These are phyloP conservation scores for Crossaster papposus DNA, from an alignment of 53 echinoderm and acorn worm species.

Conservation along the genomic window DNA sequence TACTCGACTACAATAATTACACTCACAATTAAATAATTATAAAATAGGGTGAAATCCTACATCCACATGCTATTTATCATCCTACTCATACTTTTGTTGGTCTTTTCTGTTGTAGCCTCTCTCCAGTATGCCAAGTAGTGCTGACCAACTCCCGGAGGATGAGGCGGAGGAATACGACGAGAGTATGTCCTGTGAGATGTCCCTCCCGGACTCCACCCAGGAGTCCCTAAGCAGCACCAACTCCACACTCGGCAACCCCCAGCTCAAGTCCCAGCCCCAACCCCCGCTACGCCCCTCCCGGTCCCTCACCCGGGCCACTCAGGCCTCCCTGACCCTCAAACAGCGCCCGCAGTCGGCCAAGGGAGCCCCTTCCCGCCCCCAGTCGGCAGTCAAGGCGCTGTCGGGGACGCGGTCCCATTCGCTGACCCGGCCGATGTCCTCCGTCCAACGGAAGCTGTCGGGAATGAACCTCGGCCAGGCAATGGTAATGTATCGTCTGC, in stretches of 20 bases:
- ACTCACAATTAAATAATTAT: too few relatives aligned
- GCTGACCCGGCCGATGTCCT: slow-evolving; percentile 84
- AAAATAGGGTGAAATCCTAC: too few relatives aligned
- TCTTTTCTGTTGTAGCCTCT: slow-evolving; percentile 67
- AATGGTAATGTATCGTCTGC: slow-evolving; percentile 12
- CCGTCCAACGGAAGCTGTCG: slow-evolving; percentile 59
- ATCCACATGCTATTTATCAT: too few relatives aligned
- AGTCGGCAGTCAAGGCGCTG: slow-evolving; percentile 63
- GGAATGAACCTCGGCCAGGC: slow-evolving; percentile 44
- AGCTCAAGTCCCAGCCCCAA: too few relatives aligned
- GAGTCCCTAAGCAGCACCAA: slow-evolving; percentile 42
- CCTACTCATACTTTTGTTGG: neutral
- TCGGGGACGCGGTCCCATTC: slow-evolving; percentile 71
- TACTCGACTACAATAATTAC: too few relatives aligned
- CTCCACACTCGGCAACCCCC: slow-evolving; percentile 19
- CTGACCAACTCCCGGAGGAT: slow-evolving; percentile 63
- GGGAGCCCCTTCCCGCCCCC: slow-evolving; percentile 68
- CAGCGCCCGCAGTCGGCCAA: slow-evolving; percentile 81
- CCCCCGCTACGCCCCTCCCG: slow-evolving; percentile 21
- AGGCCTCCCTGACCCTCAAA: slow-evolving; percentile 61
- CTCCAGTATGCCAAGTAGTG: slow-evolving; percentile 88
- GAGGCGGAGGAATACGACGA: slow-evolving; percentile 59
- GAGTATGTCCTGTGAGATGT: slow-evolving; percentile 59
- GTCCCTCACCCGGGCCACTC: slow-evolving; percentile 43
- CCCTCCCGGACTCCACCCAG: slow-evolving; percentile 53